A percentile compares a stretch with the other conserved stretches of the same genome.
Evolutionary conservation across 2,113 vertebrate genomes (phyloP).

Genomic region (Monopterus albus): DNA sequence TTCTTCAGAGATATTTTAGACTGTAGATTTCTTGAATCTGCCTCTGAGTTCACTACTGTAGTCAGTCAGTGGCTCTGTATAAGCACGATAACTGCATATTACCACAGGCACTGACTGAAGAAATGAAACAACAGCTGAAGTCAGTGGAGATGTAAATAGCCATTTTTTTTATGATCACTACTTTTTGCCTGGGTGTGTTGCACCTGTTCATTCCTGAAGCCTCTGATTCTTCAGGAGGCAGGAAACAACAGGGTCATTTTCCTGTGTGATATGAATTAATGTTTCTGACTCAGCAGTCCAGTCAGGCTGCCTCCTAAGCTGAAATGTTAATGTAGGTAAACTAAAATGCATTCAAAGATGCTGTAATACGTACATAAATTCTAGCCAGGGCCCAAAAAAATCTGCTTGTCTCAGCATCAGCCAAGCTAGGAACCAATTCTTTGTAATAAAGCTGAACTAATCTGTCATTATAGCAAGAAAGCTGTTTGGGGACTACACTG

Average conservation of each 20-base stretch:
- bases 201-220: constrained; percentile 47
- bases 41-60: not conserved
- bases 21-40: not conserved
- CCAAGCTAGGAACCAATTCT: not conserved
- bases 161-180: constrained; percentile 15
- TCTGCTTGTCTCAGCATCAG: constrained; percentile 27
- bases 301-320: not conserved
- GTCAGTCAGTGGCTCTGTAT: not conserved
- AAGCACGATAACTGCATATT: not conserved
- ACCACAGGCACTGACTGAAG: not conserved
- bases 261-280: not conserved
- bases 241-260: constrained; percentile 16
- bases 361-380: not conserved
- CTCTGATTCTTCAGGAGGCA: constrained; percentile 14
- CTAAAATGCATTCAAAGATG: constrained; percentile 15
- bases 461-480: not conserved
- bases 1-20: constrained; percentile 12
- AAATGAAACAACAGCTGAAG: constrained; percentile 19
- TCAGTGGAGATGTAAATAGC: constrained; percentile 39
- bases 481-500: not conserved
- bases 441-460: constrained; percentile 24
- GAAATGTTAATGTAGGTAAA: constrained; percentile 7
- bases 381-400: constrained; percentile 9
- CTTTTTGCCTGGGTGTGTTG: constrained; percentile 30
- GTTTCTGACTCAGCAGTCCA: constrained; percentile 32